phyloP scores from a whole-genome alignment of 1,140 invertebrate species.

The Pemphigus obesinymphae region DNA sequence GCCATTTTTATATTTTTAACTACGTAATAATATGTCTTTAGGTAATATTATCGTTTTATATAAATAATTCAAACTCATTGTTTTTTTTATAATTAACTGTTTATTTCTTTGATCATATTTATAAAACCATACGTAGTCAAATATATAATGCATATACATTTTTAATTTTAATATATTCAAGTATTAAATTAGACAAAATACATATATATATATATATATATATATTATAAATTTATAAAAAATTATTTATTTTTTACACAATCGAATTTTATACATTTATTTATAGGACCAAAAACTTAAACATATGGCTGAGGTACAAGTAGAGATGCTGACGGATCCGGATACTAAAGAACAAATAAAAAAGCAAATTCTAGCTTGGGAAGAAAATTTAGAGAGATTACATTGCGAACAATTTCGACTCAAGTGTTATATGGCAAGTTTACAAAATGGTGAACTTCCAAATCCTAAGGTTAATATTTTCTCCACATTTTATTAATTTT shows the following conservation, averaged over 20 bases:
- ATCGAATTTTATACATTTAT: background rate
- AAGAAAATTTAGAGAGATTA: conserved; percentile 91
- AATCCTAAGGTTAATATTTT: conserved; percentile 83
- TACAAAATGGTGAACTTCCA: conserved; percentile 91
- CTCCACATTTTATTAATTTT: background rate
- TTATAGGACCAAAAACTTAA: conserved; percentile 65
- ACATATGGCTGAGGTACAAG: conserved; percentile 95
- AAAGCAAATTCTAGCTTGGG: conserved; percentile 90
- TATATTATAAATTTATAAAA: too few relatives aligned
- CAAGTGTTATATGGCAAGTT: conserved; percentile 92
- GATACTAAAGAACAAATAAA: conserved; percentile 86
- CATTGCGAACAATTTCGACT: conserved; percentile 96
- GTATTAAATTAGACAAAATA: background rate
- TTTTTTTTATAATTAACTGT: too few relatives aligned
- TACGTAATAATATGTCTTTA: too few relatives aligned
- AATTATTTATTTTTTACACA: too few relatives aligned
- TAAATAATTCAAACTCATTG: too few relatives aligned
- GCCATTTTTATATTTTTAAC: too few relatives aligned
- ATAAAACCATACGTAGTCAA: too few relatives aligned
- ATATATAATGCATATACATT: too few relatives aligned
- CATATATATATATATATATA: too few relatives aligned
- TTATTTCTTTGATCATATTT: too few relatives aligned
- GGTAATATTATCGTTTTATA: too few relatives aligned
- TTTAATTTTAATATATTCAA: too few relatives aligned
- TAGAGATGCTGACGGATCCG: conserved; percentile 87